Base-by-base conservation (phyloP, 2,113 vertebrate genomes). In the Athene noctua region DNA sequence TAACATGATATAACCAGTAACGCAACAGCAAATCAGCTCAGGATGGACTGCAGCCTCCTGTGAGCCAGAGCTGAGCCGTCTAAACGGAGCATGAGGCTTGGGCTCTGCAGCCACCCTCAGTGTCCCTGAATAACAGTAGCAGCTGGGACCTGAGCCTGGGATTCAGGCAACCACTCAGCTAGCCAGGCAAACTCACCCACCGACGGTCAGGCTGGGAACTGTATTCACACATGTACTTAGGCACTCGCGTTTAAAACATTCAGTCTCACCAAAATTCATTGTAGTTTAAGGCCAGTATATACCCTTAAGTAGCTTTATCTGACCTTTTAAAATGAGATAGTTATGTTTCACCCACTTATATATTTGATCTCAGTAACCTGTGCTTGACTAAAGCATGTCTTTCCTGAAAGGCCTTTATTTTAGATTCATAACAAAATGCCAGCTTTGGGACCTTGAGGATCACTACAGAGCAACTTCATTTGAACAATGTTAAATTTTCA, bases 11-110 rank as follows among this genome's bases (percentile, higher is more conserved):
- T 7, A 67, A 42, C 6, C 55, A 81, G 42, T 30, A 89, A 49
- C 2, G 14, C 52, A 44, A 44, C 4, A 15, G 71, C 15, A 75
- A 44, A 22, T 1, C 52, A 44, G 54, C 59, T 52, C 7, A 2
- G 42, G n/a, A 10, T 11, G 18, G 52, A 27, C 73, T 11, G 25
- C 68, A 85, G 84, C 15, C 62, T 59, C 84, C 62, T 16, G 10
- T 2, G 26, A 74, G 36, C 34, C 88, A 74, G 40, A 49, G 26
- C 75, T 73, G 54, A 3, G 62, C 36, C 46, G 16, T 5, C 46
- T 4, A 30, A 55, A 63, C 0, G 0, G 62, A 80, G 54, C 49
- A 9, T 3, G 22, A 80, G 49, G 32, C 32, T 36, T 14, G 10
- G 46, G 13, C 44, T 38, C 82, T 58, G 75, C 86, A 93, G 58